These are phyloP conservation scores for Geodia barretti DNA, from an alignment of 37 sponge, comb jelly and placozoan genomes.

Conservation along the genomic window DNA sequence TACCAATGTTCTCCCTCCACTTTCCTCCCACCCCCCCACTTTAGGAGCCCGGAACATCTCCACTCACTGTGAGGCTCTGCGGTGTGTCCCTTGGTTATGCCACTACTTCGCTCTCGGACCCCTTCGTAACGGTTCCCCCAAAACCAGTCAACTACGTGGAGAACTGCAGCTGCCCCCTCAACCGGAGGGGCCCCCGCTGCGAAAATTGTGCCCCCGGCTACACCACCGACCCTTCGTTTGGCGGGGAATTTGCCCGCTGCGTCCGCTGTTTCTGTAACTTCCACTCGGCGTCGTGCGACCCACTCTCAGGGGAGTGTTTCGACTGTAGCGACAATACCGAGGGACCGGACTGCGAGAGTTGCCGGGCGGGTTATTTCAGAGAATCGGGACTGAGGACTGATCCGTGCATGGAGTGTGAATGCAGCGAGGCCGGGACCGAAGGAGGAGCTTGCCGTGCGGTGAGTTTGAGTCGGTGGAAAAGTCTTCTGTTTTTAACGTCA, in stretches of 20 bases:
- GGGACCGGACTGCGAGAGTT: slow-evolving; percentile 64
- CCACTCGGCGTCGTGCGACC: slow-evolving; percentile 70
- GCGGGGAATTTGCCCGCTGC: slow-evolving; percentile 79
- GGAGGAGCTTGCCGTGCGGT: background rate
- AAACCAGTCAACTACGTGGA: slow-evolving; percentile 58
- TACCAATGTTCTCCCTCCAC: too few relatives aligned
- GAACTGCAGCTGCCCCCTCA: slow-evolving; percentile 60
- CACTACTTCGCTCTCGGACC: slow-evolving; percentile 1
- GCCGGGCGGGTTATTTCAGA: slow-evolving; percentile 62
- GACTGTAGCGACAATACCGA: slow-evolving; percentile 68
- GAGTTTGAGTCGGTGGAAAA: slow-evolving; percentile 1
- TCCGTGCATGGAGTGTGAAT: slow-evolving; percentile 11
- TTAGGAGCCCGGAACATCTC: background rate
- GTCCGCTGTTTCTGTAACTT: slow-evolving; percentile 75
- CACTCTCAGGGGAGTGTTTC: slow-evolving; percentile 57
- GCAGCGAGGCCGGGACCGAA: background rate
- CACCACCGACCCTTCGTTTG: slow-evolving; percentile 58
- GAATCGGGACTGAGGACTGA: slow-evolving; percentile 2
- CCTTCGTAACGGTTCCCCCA: slow-evolving; percentile 1
- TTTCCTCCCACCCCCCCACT: background rate
- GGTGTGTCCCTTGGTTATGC: slow-evolving; percentile 37
- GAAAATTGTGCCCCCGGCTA: slow-evolving; percentile 55
- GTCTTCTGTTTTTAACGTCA: background rate
- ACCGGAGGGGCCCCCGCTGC: slow-evolving; percentile 52
- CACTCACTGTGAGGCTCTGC: slow-evolving; percentile 2